Percentiles rank a stretch among this genome's conserved stretches.
Conservation (phyloP, 2,797 vertebrate species). For the Anas capensis region DNA sequence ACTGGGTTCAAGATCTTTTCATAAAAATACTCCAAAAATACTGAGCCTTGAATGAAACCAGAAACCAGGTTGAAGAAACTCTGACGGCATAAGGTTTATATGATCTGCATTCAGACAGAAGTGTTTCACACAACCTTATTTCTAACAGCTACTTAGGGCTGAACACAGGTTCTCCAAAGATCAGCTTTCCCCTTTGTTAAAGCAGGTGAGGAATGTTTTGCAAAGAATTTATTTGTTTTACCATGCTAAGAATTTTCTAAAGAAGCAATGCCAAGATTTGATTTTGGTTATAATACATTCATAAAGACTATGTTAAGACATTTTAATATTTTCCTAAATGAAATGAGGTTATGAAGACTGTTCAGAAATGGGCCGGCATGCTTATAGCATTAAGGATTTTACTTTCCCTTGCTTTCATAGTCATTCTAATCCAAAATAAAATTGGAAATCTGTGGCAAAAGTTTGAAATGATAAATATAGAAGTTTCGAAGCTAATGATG, state of each 20-base stretch:
- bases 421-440: not conserved
- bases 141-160: not conserved
- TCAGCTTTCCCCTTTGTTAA: conserved; percentile 43
- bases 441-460: not conserved
- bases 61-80: not conserved
- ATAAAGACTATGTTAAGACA: not conserved
- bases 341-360: not conserved
- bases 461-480: not conserved
- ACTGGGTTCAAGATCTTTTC: conserved; percentile 12
- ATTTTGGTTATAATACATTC: not conserved
- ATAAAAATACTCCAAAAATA: not conserved
- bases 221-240: not conserved
- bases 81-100: not conserved
- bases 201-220: conserved; percentile 19
- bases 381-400: not conserved
- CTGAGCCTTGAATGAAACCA: not conserved
- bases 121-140: not conserved
- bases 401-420: not conserved
- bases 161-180: not conserved
- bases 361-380: not conserved
- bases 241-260: not conserved
- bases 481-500: not conserved
- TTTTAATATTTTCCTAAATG: not conserved
- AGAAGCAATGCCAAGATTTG: not conserved
- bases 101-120: not conserved